These are phyloP conservation scores for Festucalex cinctus DNA, from an alignment of 2,113 vertebrate genomes.

Conservation along the genomic window DNA sequence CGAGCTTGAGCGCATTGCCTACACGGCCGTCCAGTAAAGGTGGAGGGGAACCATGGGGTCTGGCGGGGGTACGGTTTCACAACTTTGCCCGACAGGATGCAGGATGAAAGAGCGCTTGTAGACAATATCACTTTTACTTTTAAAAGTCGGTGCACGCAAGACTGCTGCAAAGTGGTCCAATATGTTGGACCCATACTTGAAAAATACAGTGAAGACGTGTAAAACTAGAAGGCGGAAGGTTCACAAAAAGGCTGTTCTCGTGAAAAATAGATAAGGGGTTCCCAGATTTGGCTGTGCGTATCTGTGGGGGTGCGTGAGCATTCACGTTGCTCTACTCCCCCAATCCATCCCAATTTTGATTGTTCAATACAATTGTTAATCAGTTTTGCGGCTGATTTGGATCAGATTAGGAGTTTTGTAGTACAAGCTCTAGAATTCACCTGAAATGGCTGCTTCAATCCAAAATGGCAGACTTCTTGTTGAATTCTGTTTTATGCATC, in stretches of 20 bases:
- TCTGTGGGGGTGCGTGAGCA: too few relatives aligned
- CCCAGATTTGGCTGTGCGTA: background rate
- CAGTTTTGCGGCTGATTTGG: too few relatives aligned
- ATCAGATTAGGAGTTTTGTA: too few relatives aligned
- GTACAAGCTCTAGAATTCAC: background rate
- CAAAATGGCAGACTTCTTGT: background rate
- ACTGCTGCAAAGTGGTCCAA: constrained; percentile 8
- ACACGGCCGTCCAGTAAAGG: constrained; percentile 36
- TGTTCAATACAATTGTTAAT: too few relatives aligned
- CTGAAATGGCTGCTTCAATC: background rate
- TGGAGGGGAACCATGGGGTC: constrained; percentile 21
- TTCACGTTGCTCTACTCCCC: too few relatives aligned
- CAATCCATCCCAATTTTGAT: too few relatives aligned
- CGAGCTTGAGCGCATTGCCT: constrained; percentile 48
- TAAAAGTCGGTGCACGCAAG: background rate
- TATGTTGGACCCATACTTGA: background rate
- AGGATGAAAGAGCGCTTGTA: constrained; percentile 1
- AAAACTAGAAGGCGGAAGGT: background rate
- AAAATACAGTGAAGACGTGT: background rate
- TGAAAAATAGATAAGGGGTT: background rate
- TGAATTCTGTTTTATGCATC: background rate
- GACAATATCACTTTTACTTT: constrained; percentile 4
- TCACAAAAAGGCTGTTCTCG: background rate
- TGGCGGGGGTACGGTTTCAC: constrained; percentile 28
- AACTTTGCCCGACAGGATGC: constrained; percentile 9